Evolutionary conservation across 37 sponge, comb jelly and placozoan species (phyloP).

Genomic region (Sycon ciliatum): DNA sequence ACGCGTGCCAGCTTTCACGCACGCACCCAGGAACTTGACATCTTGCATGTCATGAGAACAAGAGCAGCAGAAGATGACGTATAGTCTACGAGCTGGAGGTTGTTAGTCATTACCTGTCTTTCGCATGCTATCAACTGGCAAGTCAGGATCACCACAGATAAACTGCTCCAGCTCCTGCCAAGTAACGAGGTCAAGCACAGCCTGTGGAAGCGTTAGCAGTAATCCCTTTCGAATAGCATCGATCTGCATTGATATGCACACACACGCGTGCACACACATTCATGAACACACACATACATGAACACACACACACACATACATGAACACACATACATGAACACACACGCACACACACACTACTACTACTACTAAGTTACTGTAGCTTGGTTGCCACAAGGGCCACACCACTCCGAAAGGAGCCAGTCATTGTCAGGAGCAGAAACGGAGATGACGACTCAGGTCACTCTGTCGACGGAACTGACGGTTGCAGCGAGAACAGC

Average conservation of each 20-base stretch:
- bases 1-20: background rate
- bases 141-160: slow-evolving; percentile 81
- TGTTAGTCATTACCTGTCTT: slow-evolving; percentile 35
- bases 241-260: background rate
- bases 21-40: no score
- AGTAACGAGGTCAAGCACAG: slow-evolving; percentile 60
- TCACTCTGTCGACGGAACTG: no score
- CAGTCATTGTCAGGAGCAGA: no score
- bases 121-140: slow-evolving; percentile 56
- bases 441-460: no score
- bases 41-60: background rate
- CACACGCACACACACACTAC: background rate
- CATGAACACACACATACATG: background rate
- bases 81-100: background rate
- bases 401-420: no score
- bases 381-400: no score
- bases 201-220: slow-evolving; percentile 38
- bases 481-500: no score
- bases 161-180: slow-evolving; percentile 79
- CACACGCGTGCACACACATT: background rate
- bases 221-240: background rate
- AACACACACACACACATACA: background rate
- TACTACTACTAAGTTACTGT: no score
- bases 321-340: background rate
- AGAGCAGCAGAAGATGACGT: background rate